phyloP scores from a whole-genome alignment of 2,113 vertebrate species.

The Bungarus multicinctus region DNA sequence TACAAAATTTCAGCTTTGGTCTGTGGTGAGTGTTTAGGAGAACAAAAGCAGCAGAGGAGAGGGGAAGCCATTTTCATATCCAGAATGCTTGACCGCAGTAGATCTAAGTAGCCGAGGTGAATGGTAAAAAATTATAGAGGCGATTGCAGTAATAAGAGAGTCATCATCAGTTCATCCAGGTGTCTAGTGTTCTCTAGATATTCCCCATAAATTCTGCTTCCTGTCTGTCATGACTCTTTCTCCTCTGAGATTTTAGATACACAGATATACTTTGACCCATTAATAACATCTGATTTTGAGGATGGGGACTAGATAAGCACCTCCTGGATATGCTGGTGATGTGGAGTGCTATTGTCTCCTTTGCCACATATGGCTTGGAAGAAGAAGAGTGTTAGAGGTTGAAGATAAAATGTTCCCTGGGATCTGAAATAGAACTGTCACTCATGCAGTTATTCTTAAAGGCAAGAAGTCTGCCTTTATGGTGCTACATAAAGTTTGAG shows the following conservation, averaged over 20 bases:
- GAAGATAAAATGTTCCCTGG: neutral
- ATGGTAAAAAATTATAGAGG: neutral
- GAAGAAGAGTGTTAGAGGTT: neutral
- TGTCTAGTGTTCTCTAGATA: neutral
- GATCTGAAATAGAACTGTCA: neutral
- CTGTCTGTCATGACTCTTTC: neutral
- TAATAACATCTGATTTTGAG: neutral
- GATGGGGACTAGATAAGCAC: neutral
- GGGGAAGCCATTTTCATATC: neutral
- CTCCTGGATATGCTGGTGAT: neutral
- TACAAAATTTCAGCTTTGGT: constrained; percentile 1
- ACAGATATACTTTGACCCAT: neutral
- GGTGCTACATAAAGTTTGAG: neutral
- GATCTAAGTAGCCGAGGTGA: neutral
- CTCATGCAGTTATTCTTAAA: neutral
- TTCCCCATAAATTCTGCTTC: neutral
- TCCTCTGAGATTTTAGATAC: neutral
- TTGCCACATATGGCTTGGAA: neutral
- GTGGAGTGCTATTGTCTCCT: neutral
- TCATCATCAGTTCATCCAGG: neutral
- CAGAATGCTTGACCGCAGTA: neutral
- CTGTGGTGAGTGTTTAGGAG: neutral
- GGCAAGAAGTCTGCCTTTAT: neutral
- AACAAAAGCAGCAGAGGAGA: neutral
- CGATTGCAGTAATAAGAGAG: too few species aligned